phyloP scores from a whole-genome alignment of 2,888 invertebrate genomes.

The Plutella xylostella region DNA sequence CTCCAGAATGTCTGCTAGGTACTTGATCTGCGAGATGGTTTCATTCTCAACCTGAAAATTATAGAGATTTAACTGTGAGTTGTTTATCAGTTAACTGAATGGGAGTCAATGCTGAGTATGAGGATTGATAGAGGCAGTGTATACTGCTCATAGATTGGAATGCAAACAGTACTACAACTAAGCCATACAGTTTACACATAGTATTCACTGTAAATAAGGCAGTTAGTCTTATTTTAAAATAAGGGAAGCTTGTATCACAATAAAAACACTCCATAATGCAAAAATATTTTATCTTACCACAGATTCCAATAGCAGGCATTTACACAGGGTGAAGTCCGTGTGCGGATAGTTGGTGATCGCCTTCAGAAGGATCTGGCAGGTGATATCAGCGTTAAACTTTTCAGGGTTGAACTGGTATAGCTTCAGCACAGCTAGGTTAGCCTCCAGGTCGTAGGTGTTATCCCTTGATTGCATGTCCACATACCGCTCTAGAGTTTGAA shows the following conservation, averaged over 20 bases:
- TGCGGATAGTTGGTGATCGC: constrained; percentile 97
- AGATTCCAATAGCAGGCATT: constrained; percentile 89
- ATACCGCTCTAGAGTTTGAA: constrained; percentile 90
- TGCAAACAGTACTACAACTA: too few relatives aligned
- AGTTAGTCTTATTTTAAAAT: too few relatives aligned
- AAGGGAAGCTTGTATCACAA: too few relatives aligned
- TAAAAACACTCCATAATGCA: too few relatives aligned
- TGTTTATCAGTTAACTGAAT: too few relatives aligned
- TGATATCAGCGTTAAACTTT: constrained; percentile 85
- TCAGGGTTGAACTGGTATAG: constrained; percentile 96
- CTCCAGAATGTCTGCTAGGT: constrained; percentile 91
- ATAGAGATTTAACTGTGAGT: too few relatives aligned
- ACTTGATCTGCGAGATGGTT: constrained; percentile 88
- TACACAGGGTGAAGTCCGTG: constrained; percentile 97
- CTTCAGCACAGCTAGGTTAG: constrained; percentile 95
- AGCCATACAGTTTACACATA: too few relatives aligned
- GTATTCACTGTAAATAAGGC: too few relatives aligned
- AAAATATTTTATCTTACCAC: constrained; percentile 40
- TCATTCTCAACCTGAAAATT: constrained; percentile 85
- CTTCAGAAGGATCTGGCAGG: constrained; percentile 92
- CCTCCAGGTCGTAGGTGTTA: constrained; percentile 96
- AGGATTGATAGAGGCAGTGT: too few relatives aligned
- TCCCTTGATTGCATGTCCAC: constrained; percentile 93
- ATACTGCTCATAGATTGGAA: too few relatives aligned
- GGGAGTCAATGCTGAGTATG: too few relatives aligned